Conservation (phyloP, 2,888 invertebrate genomes). For the Autographa gamma region DNA sequence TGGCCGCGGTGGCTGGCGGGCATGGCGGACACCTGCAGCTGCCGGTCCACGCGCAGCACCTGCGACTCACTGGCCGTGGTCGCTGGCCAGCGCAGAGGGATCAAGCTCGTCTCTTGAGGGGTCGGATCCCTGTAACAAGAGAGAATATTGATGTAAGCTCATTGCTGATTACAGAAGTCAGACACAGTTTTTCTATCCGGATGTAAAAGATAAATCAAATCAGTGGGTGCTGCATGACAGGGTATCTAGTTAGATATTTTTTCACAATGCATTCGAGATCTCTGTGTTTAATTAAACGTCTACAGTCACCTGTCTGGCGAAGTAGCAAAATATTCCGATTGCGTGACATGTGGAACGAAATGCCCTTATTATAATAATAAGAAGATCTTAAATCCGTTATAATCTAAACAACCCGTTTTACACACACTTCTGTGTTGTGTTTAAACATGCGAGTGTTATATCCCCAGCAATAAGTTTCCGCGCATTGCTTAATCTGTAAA, state of each 20-base stretch:
- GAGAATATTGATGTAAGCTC: background rate
- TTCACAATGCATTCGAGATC: too few relatives aligned
- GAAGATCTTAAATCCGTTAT: background rate
- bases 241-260: too few relatives aligned
- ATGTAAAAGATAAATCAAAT: too few relatives aligned
- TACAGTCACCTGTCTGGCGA: too few relatives aligned
- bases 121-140: slow-evolving; percentile 77
- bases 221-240: too few relatives aligned
- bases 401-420: background rate
- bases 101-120: slow-evolving; percentile 63
- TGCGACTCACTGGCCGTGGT: slow-evolving; percentile 65
- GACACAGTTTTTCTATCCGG: too few relatives aligned
- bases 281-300: too few relatives aligned
- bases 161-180: too few relatives aligned
- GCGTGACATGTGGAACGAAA: background rate
- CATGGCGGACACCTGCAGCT: slow-evolving; percentile 60
- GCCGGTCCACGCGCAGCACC: slow-evolving; percentile 67
- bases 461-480: background rate
- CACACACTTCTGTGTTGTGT: background rate
- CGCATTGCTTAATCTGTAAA: background rate
- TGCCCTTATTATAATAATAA: background rate
- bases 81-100: slow-evolving; percentile 73
- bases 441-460: background rate
- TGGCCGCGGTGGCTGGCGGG: slow-evolving; percentile 60
- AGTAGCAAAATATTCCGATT: background rate